Conservation (phyloP, 2,113 vertebrate species). For the Saguinus imperator region DNA sequence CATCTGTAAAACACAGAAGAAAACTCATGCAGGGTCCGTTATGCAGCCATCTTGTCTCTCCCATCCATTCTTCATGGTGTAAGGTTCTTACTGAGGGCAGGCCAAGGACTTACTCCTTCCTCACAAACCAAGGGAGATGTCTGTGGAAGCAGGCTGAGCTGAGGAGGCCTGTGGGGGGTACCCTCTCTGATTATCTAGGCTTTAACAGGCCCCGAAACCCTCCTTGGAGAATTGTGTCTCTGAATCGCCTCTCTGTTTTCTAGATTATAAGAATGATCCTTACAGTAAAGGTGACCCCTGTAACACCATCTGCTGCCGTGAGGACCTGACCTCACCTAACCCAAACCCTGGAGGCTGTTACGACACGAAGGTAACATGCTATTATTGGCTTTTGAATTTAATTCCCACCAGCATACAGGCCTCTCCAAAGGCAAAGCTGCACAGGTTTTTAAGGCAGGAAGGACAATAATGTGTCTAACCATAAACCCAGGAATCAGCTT, state of each 20-base stretch:
- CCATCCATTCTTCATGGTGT: background rate
- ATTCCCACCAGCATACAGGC: background rate
- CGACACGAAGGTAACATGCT: constrained; percentile 90
- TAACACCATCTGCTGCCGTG: constrained; percentile 93
- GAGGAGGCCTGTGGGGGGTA: background rate
- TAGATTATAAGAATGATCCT: constrained; percentile 90
- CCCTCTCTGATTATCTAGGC: background rate
- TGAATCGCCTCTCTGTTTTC: background rate
- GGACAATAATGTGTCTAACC: background rate
- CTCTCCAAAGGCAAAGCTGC: constrained; percentile 2
- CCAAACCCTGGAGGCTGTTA: constrained; percentile 91
- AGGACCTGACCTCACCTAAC: constrained; percentile 85
- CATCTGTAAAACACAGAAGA: background rate
- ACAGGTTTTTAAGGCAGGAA: background rate
- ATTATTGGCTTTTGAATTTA: background rate
- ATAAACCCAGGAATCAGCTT: background rate
- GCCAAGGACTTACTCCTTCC: background rate
- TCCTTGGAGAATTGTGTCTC: background rate
- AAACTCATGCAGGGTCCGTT: background rate
- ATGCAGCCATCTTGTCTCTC: background rate
- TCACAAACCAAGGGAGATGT: background rate
- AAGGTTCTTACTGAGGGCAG: background rate
- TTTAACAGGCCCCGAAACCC: background rate
- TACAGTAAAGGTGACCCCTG: constrained; percentile 91
- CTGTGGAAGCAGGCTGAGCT: background rate